phyloP scores from a whole-genome alignment of 2,797 vertebrate species.

The Babyrousa celebensis region DNA sequence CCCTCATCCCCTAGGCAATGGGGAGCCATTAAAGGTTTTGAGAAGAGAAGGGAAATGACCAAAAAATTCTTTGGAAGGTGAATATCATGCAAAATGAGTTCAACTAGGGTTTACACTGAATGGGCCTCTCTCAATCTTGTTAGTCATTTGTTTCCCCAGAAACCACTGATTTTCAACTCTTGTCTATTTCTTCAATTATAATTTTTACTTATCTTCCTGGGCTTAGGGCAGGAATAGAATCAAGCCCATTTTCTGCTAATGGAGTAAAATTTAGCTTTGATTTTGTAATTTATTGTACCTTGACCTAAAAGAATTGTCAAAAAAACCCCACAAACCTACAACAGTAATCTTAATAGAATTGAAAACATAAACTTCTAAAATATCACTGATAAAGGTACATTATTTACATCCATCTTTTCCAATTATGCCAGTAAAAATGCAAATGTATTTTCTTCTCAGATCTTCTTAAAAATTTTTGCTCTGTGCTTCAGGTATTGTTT shows the following conservation, averaged over 20 bases:
- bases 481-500: background rate
- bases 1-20: background rate
- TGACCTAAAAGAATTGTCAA: background rate
- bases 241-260: background rate
- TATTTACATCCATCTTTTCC: background rate
- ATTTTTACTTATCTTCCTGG: constrained; percentile 34
- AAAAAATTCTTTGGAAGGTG: background rate
- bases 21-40: no score
- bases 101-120: background rate
- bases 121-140: background rate
- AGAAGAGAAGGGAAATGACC: background rate
- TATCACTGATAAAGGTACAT: background rate
- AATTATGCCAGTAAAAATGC: background rate
- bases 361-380: constrained; percentile 44
- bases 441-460: no score
- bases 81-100: background rate
- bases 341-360: background rate
- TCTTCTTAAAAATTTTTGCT: background rate
- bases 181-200: background rate
- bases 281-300: constrained; percentile 25
- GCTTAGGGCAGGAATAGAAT: background rate
- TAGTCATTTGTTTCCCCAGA: background rate
- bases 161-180: background rate
- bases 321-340: background rate
- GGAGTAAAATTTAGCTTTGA: constrained; percentile 32